Percentiles rank a stretch among this genome's conserved stretches.
These are phyloP conservation scores for Corydoras sp. DNA, from an alignment of 2,113 vertebrate species.

Conservation along the genomic window DNA sequence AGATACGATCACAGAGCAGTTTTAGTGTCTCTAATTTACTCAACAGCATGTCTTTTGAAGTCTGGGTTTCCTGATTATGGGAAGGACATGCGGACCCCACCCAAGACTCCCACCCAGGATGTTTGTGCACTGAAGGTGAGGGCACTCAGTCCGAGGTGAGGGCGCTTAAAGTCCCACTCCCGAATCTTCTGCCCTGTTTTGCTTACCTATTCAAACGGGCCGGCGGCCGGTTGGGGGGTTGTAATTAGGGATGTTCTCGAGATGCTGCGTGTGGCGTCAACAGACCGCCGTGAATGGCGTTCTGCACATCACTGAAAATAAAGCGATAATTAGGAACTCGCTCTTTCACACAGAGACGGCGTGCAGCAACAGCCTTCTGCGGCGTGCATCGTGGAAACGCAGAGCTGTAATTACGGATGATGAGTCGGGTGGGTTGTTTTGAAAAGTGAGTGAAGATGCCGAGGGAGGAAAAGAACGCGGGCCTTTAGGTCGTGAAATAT, in stretches of 20 bases:
- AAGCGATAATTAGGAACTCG: conserved; percentile 27
- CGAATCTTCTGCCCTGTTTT: too few relatives aligned
- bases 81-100: too few relatives aligned
- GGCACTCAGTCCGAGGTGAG: too few relatives aligned
- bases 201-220: background rate
- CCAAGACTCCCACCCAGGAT: too few relatives aligned
- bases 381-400: conserved; percentile 10
- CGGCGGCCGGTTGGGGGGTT: background rate
- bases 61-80: too few relatives aligned
- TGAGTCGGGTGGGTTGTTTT: background rate
- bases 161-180: too few relatives aligned
- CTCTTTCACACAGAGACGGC: background rate
- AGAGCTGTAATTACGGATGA: conserved; percentile 26
- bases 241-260: conserved; percentile 6
- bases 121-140: too few relatives aligned
- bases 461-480: conserved; percentile 14
- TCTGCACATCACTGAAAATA: conserved; percentile 21
- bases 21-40: too few relatives aligned
- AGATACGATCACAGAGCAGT: too few relatives aligned
- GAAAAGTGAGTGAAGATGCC: background rate
- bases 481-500: too few relatives aligned
- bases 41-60: too few relatives aligned
- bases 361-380: conserved; percentile 16
- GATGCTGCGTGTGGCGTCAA: conserved; percentile 5
- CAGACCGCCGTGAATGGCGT: conserved; percentile 1